Conservation (phyloP, 2,888 invertebrate genomes). For the Spodoptera exigua region DNA sequence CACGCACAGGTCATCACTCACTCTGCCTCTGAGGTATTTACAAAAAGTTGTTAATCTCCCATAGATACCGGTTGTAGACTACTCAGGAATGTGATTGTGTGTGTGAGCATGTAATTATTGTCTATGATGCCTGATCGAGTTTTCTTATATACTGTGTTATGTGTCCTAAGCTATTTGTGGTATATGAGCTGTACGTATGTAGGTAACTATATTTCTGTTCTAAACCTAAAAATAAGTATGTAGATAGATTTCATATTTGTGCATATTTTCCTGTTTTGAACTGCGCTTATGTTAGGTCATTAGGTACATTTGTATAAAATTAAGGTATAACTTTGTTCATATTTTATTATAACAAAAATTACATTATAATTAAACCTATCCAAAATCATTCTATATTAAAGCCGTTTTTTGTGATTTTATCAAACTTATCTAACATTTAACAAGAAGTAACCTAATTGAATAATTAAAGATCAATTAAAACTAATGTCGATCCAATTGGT, state of each 20-base stretch:
- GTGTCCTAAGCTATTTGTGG: not conserved
- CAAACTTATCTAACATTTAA: too few species aligned
- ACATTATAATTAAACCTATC: too few species aligned
- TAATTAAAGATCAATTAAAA: too few species aligned
- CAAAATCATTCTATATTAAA: too few species aligned
- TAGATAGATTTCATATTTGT: not conserved
- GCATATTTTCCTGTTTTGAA: slow-evolving; percentile 39
- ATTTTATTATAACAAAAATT: too few species aligned
- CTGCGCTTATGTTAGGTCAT: too few species aligned
- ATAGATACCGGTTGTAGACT: slow-evolving; percentile 46
- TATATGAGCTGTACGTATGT: not conserved
- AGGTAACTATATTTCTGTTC: too few species aligned
- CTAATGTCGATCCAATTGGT: too few species aligned
- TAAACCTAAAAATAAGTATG: slow-evolving; percentile 38
- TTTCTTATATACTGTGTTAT: slow-evolving; percentile 13
- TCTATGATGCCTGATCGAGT: slow-evolving; percentile 8
- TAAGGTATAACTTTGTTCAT: too few species aligned
- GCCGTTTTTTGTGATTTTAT: too few species aligned
- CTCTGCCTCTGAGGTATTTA: slow-evolving; percentile 24
- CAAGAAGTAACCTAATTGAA: too few species aligned
- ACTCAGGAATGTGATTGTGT: slow-evolving; percentile 35
- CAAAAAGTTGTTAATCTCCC: slow-evolving; percentile 38
- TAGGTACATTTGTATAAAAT: too few species aligned
- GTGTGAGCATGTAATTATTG: slow-evolving; percentile 28
- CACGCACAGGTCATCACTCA: slow-evolving; percentile 35